These are phyloP conservation scores for Pleuronectes platessa DNA, from an alignment of 2,113 vertebrate genomes.

Conservation along the genomic window DNA sequence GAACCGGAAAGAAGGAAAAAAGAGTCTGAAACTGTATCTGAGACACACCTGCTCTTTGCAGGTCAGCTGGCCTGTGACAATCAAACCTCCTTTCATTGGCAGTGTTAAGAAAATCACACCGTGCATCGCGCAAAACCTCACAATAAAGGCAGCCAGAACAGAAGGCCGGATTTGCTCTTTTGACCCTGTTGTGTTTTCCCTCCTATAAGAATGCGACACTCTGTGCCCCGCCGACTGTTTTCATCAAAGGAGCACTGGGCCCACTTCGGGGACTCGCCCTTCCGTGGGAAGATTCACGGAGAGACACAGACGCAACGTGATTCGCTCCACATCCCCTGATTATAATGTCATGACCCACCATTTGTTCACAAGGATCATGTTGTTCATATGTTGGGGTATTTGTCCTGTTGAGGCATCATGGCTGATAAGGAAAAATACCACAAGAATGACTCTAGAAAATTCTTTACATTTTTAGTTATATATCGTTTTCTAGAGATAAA, in stretches of 20 bases:
- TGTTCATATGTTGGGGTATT: slow-evolving; percentile 2
- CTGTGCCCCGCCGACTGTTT: slow-evolving; percentile 38
- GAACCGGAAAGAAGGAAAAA: slow-evolving; percentile 33
- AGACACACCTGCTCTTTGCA: slow-evolving; percentile 82
- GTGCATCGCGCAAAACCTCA: slow-evolving; percentile 53
- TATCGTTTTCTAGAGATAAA: too few species aligned
- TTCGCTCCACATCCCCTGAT: slow-evolving; percentile 33
- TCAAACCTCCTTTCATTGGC: slow-evolving; percentile 75
- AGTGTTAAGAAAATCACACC: slow-evolving; percentile 69
- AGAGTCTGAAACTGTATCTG: slow-evolving; percentile 80
- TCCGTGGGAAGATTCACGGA: slow-evolving; percentile 66
- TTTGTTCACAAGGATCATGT: slow-evolving; percentile 22
- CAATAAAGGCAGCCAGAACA: slow-evolving; percentile 70
- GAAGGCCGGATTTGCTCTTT: slow-evolving; percentile 71
- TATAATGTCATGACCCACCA: slow-evolving; percentile 32
- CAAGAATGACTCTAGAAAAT: background rate
- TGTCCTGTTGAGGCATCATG: background rate
- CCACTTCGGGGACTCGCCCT: slow-evolving; percentile 59
- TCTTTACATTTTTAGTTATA: background rate
- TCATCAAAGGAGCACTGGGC: slow-evolving; percentile 49
- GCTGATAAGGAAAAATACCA: background rate
- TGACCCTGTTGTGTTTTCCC: slow-evolving; percentile 67
- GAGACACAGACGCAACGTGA: slow-evolving; percentile 59
- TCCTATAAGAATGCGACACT: slow-evolving; percentile 61
- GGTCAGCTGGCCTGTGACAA: slow-evolving; percentile 78